Percentiles rank a stretch among this genome's conserved stretches.
These are phyloP conservation scores for Enteromius fasciolatus DNA, from an alignment of 2,797 vertebrate species.

Conservation along the genomic window DNA sequence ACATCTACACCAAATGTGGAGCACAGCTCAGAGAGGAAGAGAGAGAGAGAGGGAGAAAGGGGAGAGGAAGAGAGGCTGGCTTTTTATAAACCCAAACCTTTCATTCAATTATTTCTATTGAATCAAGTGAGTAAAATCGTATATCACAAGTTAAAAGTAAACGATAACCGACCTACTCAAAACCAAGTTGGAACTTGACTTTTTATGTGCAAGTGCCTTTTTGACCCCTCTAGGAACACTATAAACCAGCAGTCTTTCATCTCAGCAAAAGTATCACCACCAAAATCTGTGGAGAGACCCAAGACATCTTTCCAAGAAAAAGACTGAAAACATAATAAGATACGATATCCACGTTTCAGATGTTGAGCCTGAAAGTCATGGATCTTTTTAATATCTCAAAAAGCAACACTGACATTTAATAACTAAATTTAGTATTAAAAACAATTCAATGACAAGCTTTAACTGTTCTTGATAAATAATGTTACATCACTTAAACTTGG, in stretches of 20 bases:
- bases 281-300: not conserved
- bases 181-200: slow-evolving; percentile 9
- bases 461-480: not conserved
- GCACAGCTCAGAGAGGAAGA: slow-evolving; percentile 35
- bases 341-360: not conserved
- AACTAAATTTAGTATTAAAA: not conserved
- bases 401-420: not conserved
- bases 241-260: slow-evolving; percentile 5
- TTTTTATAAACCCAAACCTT: not conserved
- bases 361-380: not conserved
- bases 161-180: slow-evolving; percentile 5
- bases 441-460: not conserved
- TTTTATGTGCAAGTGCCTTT: not conserved
- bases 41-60: slow-evolving; percentile 20
- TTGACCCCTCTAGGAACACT: slow-evolving; percentile 14
- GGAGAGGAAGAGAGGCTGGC: not conserved
- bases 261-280: not conserved
- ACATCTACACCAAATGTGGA: slow-evolving; percentile 48
- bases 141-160: slow-evolving; percentile 30
- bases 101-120: slow-evolving; percentile 27
- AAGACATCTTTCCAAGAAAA: not conserved
- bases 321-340: not conserved
- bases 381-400: not conserved
- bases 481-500: not conserved
- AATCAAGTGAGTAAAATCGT: slow-evolving; percentile 23